Evolutionary conservation across 2,797 vertebrate species (phyloP), one percentile per base, ranked within the genome.

Genomic region (Poecilia velifera): DNA sequence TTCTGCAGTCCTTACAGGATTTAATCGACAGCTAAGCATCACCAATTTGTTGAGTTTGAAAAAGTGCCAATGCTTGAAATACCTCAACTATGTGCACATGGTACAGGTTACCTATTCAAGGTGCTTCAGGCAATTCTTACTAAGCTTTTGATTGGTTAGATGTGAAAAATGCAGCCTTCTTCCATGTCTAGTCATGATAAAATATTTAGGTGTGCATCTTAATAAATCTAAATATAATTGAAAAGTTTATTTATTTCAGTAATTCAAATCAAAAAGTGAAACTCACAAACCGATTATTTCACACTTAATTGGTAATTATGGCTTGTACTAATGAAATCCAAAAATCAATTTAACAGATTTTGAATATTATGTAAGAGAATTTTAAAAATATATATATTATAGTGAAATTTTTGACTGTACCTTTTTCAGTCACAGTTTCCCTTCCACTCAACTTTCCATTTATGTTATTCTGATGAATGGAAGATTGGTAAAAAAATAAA

Each of bases 31-130:
- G 82, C 46, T 80, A 74, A 92, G 80, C 87, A 90, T 90, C 80
- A 83, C 81, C 88, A 84, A 93, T 87, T 62, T 88, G 86, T 93
- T 91, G 77, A 88, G 68, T 90, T 92, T 55, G 82, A 88, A 88
- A 83, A 95, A 95, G 94, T 96, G 95, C 95, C 94, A 93, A 93
- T 92, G 93, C 91, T 95, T 94, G 88, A 96, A 94, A 96, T 96
- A 96, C 96, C 96, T 96, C 96, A 96, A 92, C 91, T 86, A 64
- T 83, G 91, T 89, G 91, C 93, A 93, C 88, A 89, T 87, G 90
- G 88, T 93, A 92, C 91, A 90, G 85, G 87, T 91, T 91, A 83
- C 85, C 88, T 84, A 85, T 89, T 82, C 70, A 89, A 86, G 85
- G 84, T 91, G 82, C 87, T 92, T 93, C 90, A 91, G 92, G 87